These are phyloP conservation scores for Chelonia mydas DNA, from an alignment of 2,797 vertebrate species.

Conservation along the genomic window DNA sequence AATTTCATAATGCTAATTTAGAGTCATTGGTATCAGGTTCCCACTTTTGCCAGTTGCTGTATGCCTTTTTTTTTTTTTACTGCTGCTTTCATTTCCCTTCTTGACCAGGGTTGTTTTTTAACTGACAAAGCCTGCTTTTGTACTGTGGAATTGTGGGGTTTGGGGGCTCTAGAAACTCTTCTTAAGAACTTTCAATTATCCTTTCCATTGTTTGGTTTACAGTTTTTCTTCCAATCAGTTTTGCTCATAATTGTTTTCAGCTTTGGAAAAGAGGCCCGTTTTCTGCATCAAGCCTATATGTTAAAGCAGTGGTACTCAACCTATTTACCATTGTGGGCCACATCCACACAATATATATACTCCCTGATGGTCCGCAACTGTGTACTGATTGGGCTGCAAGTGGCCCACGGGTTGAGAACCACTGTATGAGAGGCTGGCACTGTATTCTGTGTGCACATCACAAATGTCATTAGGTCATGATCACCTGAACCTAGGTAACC, in stretches of 20 bases:
- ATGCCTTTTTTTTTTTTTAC: not conserved
- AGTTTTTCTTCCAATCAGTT: not conserved
- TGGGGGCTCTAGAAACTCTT: not conserved
- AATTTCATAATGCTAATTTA: not conserved
- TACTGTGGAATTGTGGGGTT: not conserved
- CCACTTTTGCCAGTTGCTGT: not conserved
- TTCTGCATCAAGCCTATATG: not conserved
- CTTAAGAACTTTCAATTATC: not conserved
- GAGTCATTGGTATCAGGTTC: not conserved
- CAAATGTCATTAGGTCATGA: too few relatives aligned
- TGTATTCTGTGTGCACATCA: too few relatives aligned
- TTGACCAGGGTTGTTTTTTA: conserved; percentile 1
- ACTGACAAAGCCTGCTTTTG: not conserved
- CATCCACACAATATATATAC: too few relatives aligned
- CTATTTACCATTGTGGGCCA: too few relatives aligned
- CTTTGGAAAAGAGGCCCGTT: not conserved
- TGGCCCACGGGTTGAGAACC: too few relatives aligned
- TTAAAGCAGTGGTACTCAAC: too few relatives aligned
- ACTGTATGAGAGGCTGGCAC: too few relatives aligned
- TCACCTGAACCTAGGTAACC: too few relatives aligned
- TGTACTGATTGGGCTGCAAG: too few relatives aligned
- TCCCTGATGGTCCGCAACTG: too few relatives aligned
- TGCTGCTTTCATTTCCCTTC: not conserved
- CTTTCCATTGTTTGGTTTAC: not conserved
- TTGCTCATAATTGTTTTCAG: not conserved